Evolutionary conservation across 2,113 vertebrate species (phyloP).

Genomic region (Lutjanus erythropterus): DNA sequence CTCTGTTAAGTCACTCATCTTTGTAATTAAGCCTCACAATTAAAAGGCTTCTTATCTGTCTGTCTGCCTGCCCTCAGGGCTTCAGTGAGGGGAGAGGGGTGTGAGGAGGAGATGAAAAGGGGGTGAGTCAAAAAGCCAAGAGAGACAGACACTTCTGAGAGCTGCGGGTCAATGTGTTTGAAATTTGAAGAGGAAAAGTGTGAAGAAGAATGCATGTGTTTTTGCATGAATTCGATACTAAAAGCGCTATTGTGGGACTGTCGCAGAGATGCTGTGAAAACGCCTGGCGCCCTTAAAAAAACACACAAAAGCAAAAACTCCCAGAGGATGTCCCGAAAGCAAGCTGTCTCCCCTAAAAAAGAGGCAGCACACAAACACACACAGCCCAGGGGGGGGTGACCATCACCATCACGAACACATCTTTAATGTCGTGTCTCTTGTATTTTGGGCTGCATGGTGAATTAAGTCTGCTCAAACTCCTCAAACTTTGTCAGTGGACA

Average conservation of each 20-base stretch:
- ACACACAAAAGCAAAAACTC: not conserved
- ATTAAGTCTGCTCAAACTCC: not conserved
- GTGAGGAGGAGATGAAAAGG: slow-evolving; percentile 5
- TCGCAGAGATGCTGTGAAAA: slow-evolving; percentile 4
- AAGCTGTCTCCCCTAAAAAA: not conserved
- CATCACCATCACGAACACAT: not conserved
- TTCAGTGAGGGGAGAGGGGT: not conserved
- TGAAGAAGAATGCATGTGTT: not conserved
- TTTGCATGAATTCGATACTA: not conserved
- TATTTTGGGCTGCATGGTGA: not conserved
- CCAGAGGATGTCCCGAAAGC: slow-evolving; percentile 30
- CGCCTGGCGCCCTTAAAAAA: slow-evolving; percentile 15
- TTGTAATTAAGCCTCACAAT: slow-evolving; percentile 70
- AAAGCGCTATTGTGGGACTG: not conserved
- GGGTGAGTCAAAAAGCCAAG: not conserved
- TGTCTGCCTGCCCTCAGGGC: slow-evolving; percentile 40
- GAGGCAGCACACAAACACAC: not conserved
- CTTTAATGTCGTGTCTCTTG: not conserved
- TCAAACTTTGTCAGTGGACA: not conserved
- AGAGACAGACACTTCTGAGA: slow-evolving; percentile 6
- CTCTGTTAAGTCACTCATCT: slow-evolving; percentile 64
- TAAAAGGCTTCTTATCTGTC: slow-evolving; percentile 29
- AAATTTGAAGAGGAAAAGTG: slow-evolving; percentile 18
- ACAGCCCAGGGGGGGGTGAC: slow-evolving; percentile 1
- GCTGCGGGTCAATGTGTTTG: slow-evolving; percentile 18